These are phyloP conservation scores for Physocephala rufipes DNA, from an alignment of 2,888 invertebrate genomes.

Conservation along the genomic window DNA sequence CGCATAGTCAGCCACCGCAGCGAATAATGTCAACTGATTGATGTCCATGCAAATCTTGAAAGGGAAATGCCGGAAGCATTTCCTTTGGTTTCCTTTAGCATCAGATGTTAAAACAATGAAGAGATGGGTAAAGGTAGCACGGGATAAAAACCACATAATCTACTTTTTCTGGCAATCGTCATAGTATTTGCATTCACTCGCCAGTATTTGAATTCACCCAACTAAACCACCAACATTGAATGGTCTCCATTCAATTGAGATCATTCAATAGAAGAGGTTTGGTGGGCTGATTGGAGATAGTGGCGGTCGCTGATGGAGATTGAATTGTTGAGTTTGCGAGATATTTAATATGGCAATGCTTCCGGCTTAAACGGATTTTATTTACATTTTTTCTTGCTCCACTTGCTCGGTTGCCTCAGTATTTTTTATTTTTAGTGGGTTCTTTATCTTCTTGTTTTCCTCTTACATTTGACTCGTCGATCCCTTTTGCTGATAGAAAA, in stretches of 20 bases:
- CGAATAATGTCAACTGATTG: background rate
- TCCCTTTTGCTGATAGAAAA: background rate
- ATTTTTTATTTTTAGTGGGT: background rate
- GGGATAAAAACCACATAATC: too few species aligned
- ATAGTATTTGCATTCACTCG: too few species aligned
- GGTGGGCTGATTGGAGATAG: too few species aligned
- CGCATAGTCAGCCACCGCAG: background rate
- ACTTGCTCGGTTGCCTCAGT: background rate
- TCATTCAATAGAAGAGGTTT: too few species aligned
- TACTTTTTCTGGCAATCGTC: too few species aligned
- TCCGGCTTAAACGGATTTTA: slow-evolving; percentile 22
- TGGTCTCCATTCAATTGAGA: too few species aligned
- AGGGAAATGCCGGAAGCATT: background rate
- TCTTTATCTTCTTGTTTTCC: background rate
- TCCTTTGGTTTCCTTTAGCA: too few species aligned
- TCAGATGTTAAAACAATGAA: too few species aligned
- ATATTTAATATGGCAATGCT: slow-evolving; percentile 29
- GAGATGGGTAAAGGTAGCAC: too few species aligned
- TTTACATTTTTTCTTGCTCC: background rate
- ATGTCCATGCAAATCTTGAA: background rate
- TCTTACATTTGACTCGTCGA: background rate
- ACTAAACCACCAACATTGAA: too few species aligned
- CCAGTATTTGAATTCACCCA: too few species aligned
- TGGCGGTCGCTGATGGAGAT: too few species aligned
- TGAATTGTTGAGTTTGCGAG: background rate